phyloP scores from a whole-genome alignment of 37 sponge, comb jelly and placozoan genomes.

The Crambe crambe region DNA sequence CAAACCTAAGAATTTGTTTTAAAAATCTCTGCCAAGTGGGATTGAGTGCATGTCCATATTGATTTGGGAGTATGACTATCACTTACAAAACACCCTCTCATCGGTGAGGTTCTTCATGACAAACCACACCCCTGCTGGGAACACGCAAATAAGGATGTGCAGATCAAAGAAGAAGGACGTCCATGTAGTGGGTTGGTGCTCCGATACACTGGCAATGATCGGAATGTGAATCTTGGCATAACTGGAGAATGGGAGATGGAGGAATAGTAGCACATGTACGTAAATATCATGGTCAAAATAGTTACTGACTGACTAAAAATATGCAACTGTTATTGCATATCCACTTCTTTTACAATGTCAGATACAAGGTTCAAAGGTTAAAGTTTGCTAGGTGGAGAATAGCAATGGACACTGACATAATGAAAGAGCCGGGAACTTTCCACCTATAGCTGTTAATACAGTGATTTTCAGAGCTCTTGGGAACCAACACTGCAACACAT shows the following conservation, averaged over 20 bases:
- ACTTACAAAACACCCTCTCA: constrained; percentile 95
- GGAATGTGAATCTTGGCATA: constrained; percentile 99
- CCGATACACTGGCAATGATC: constrained; percentile 98
- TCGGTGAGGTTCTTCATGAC: constrained; percentile 89
- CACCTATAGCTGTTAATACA: no score
- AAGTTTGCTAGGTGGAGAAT: no score
- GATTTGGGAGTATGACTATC: neutral
- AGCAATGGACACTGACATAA: no score
- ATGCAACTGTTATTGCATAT: neutral
- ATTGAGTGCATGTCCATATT: neutral
- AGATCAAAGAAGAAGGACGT: constrained; percentile 99
- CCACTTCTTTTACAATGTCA: neutral
- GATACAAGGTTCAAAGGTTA: no score
- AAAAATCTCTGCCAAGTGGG: no score
- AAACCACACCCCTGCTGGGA: constrained; percentile 98
- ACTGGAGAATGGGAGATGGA: constrained; percentile 35
- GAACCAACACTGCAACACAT: no score
- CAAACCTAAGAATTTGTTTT: no score
- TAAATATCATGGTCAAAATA: neutral
- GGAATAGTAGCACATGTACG: neutral
- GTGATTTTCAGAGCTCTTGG: no score
- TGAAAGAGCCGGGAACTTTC: no score
- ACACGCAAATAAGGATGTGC: constrained; percentile 93
- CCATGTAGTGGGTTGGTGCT: constrained; percentile 99
- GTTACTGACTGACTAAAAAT: no score